Evolutionary conservation across 2,888 invertebrate species (phyloP).

Genomic region (Pharmacophagus antenor): DNA sequence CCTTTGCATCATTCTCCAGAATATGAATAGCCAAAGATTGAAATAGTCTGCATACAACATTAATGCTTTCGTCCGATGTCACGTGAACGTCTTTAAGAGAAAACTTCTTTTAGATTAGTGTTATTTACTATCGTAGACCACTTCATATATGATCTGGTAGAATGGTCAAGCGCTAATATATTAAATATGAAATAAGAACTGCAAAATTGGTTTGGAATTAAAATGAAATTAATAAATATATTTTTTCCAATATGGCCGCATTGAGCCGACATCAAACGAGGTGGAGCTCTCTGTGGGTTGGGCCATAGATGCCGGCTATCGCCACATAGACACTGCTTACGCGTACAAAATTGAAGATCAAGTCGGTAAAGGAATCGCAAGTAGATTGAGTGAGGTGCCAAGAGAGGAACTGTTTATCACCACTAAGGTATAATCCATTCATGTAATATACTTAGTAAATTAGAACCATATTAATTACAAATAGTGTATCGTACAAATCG

Average conservation of each 20-base stretch:
- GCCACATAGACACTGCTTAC: slow-evolving; percentile 83
- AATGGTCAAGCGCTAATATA: too few relatives aligned
- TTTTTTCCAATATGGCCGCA: slow-evolving; percentile 41
- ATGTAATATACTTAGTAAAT: too few relatives aligned
- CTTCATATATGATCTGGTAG: too few relatives aligned
- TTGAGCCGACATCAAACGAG: slow-evolving; percentile 43
- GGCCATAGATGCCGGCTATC: slow-evolving; percentile 82
- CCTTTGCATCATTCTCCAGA: too few relatives aligned
- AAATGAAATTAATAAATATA: slow-evolving; percentile 11
- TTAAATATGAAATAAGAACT: too few relatives aligned
- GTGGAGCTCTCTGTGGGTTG: slow-evolving; percentile 70
- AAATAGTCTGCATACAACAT: too few relatives aligned
- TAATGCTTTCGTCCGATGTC: too few relatives aligned
- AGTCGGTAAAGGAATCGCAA: slow-evolving; percentile 71
- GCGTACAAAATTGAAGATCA: slow-evolving; percentile 79
- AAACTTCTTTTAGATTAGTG: too few relatives aligned
- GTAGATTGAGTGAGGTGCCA: slow-evolving; percentile 61
- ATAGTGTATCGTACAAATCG: background rate
- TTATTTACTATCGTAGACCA: too few relatives aligned
- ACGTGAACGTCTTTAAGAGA: too few relatives aligned
- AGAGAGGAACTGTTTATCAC: slow-evolving; percentile 80
- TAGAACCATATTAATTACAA: background rate
- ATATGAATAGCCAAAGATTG: too few relatives aligned
- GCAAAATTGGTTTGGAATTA: background rate
- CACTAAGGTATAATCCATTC: slow-evolving; percentile 63